Percentiles rank a stretch among this genome's conserved stretches.
phyloP scores from a whole-genome alignment of 2,113 vertebrate species.

The Actenoides hombroni region DNA sequence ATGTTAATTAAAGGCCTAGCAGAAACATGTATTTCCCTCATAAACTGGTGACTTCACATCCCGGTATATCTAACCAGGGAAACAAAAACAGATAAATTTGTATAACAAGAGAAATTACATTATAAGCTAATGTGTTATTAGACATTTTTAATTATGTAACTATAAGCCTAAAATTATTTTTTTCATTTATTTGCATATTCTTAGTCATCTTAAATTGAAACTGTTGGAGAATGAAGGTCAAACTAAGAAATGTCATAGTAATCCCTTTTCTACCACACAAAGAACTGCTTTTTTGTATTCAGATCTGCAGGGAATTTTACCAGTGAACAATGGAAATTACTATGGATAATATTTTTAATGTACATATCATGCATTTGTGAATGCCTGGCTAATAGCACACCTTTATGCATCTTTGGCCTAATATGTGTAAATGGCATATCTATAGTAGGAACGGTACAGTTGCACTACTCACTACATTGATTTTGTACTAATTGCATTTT shows the following conservation, averaged over 20 bases:
- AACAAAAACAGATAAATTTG: background rate
- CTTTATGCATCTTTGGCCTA: conserved; percentile 71
- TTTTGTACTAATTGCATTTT: conserved; percentile 56
- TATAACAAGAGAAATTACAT: conserved; percentile 25
- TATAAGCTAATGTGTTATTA: conserved; percentile 50
- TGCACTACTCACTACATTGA: background rate
- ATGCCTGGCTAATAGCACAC: conserved; percentile 73
- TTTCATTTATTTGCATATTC: conserved; percentile 57
- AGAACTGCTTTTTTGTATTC: background rate
- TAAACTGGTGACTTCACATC: conserved; percentile 42
- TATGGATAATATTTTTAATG: conserved; percentile 69
- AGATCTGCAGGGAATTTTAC: conserved; percentile 64
- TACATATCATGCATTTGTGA: conserved; percentile 69
- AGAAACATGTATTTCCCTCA: conserved; percentile 45
- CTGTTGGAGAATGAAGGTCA: conserved; percentile 36
- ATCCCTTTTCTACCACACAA: conserved; percentile 35
- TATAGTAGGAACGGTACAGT: conserved; percentile 48
- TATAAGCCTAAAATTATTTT: conserved; percentile 58
- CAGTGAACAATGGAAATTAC: conserved; percentile 49
- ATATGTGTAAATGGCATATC: conserved; percentile 67
- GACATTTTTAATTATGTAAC: conserved; percentile 51
- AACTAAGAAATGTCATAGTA: conserved; percentile 65
- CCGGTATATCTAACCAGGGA: conserved; percentile 12
- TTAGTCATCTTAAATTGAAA: conserved; percentile 63
- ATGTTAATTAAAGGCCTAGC: conserved; percentile 34